Percentiles rank a stretch among this genome's conserved stretches.
Evolutionary conservation across 2,113 vertebrate species (phyloP).

Genomic region (Leptodactylus fuscus): DNA sequence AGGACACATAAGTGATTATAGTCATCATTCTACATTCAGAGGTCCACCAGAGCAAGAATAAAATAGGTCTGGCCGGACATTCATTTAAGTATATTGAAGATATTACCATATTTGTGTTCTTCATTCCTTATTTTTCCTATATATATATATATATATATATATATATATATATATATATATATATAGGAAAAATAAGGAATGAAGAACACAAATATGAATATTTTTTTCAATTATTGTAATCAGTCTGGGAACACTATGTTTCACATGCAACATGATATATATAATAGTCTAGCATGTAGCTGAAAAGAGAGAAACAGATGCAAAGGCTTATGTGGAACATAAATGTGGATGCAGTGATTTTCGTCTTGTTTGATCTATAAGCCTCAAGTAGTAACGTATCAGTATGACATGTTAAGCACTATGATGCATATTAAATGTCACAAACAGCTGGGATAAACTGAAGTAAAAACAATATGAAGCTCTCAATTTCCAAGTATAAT

Average conservation of each 20-base stretch:
- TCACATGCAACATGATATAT: slow-evolving; percentile 28
- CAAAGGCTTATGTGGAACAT: slow-evolving; percentile 49
- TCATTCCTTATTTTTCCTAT: neutral
- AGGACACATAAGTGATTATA: neutral
- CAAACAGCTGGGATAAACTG: slow-evolving; percentile 39
- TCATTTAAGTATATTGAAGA: neutral
- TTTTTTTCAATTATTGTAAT: slow-evolving; percentile 15
- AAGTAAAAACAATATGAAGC: slow-evolving; percentile 4
- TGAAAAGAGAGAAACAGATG: slow-evolving; percentile 52
- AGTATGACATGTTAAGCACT: slow-evolving; percentile 12
- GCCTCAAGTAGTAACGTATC: slow-evolving; percentile 36
- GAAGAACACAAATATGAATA: neutral
- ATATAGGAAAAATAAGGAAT: too few species aligned
- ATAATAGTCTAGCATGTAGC: slow-evolving; percentile 15
- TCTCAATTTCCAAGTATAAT: neutral
- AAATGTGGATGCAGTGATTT: slow-evolving; percentile 29
- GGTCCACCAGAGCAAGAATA: neutral
- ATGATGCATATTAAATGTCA: slow-evolving; percentile 41
- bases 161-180: neutral
- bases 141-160: neutral
- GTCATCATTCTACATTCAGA: neutral
- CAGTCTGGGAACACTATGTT: slow-evolving; percentile 6
- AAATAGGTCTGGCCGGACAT: neutral
- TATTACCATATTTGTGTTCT: neutral
- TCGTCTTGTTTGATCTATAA: slow-evolving; percentile 23